Percentiles rank a stretch among this genome's conserved stretches.
These are phyloP conservation scores for Caenorhabditis uteleia DNA, from an alignment of 2,888 invertebrate genomes.

Conservation along the genomic window DNA sequence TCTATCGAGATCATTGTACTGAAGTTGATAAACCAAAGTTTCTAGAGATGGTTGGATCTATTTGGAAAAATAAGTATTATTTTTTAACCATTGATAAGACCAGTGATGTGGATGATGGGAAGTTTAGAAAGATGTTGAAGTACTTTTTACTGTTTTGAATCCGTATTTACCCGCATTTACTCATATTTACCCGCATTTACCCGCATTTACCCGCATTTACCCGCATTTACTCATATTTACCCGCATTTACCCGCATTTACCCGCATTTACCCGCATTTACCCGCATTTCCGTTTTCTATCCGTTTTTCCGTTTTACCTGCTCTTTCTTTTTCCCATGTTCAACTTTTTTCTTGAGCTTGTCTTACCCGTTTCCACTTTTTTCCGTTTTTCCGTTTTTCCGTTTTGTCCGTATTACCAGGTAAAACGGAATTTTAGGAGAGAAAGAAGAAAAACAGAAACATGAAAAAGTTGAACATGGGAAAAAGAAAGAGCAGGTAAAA, in stretches of 20 bases:
- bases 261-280: neutral
- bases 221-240: neutral
- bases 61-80: conserved; percentile 33
- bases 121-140: conserved; percentile 34
- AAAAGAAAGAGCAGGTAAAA: too few relatives aligned
- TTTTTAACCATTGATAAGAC: conserved; percentile 48
- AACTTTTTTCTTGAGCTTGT: too few relatives aligned
- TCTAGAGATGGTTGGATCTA: conserved; percentile 19
- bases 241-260: conserved; percentile 1
- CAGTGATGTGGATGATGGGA: conserved; percentile 27
- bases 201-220: neutral
- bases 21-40: conserved; percentile 44
- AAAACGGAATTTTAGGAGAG: too few relatives aligned
- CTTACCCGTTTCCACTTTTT: too few relatives aligned
- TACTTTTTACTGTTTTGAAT: conserved; percentile 16
- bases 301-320: too few relatives aligned
- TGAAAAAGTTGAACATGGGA: too few relatives aligned
- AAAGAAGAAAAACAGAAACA: too few relatives aligned
- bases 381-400: too few relatives aligned
- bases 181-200: conserved; percentile 10
- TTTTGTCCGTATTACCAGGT: too few relatives aligned
- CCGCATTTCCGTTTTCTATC: too few relatives aligned
- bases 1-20: conserved; percentile 38
- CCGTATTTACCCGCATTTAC: neutral
- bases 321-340: too few relatives aligned